Evolutionary conservation across 2,888 invertebrate genomes (phyloP), one percentile per base, ranked within the genome.

Genomic region (Ectemnius cavifrons): DNA sequence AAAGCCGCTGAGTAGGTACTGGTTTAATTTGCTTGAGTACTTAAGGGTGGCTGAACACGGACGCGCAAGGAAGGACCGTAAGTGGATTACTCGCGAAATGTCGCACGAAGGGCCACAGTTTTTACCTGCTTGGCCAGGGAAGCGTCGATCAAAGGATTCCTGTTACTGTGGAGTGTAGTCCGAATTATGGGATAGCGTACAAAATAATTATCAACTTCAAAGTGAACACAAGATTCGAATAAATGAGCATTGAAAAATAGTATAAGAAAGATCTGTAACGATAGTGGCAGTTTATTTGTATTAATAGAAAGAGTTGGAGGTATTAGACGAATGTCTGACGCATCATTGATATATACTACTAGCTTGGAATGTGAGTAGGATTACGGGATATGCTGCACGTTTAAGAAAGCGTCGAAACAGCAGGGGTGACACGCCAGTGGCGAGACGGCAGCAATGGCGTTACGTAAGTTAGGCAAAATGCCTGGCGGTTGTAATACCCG

Each of bases 401-500:
- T 72, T 67, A 62, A 66, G 23, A 62, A 64, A 45, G 66, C 69
- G 58, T 14, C 52, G 27, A 65, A 49, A 66, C 63, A 73, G 66
- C 56, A 70, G 63, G 73, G 81, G 81, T 66, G 67, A 70, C 64
- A 71, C 60, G 73, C 52, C 73, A 75, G 78, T 83, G 76, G 80
- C 68, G 76, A 81, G 73, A 79, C 79, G 69, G 83, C 60, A 61
- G 65, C 59, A 65, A 80, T 73, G 81, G 75, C 78, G 72, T 69
- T 76, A 63, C 76, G 70, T 67, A 76, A 81, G 75, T 83, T 79
- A 75, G 68, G 73, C 77, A 81, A 84, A 84, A 84, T 78, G 80
- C 79, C 81, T 82, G 74, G 79, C 73, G 78, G 72, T 71, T 71
- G 82, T 80, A 83, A 83, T 86, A 84, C 85, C 84, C 83, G 87